A percentile compares a stretch with the other conserved stretches of the same genome.
These are phyloP conservation scores for Stichopus horrens DNA, from an alignment of 53 echinoderm and acorn worm species.

Conservation along the genomic window DNA sequence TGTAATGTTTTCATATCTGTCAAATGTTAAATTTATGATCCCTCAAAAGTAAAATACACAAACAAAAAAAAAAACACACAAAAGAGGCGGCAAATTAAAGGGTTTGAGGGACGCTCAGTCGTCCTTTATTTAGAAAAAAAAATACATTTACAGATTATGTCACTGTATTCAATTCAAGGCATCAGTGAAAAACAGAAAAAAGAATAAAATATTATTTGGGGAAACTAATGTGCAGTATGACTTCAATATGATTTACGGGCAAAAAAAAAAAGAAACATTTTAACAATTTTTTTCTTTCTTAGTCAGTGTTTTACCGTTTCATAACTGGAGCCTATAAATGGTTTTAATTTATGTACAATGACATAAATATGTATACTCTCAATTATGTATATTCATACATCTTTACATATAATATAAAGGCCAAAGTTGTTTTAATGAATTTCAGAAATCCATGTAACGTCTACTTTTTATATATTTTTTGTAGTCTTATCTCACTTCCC, in stretches of 20 bases:
- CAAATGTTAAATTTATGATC: too few species aligned
- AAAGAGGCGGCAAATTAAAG: neutral
- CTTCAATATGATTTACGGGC: neutral
- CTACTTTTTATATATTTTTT: neutral
- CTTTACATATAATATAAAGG: neutral
- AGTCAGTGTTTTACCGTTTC: neutral
- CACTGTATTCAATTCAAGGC: slow-evolving; percentile 39
- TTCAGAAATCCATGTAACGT: neutral
- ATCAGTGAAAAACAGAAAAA: slow-evolving; percentile 26
- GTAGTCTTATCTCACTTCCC: too few species aligned
- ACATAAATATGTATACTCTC: neutral
- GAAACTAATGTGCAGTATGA: neutral
- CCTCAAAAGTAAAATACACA: too few species aligned
- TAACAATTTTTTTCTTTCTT: neutral
- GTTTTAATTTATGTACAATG: neutral
- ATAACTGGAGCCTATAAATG: neutral
- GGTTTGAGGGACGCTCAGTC: neutral
- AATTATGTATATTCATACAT: neutral
- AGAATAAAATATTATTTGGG: neutral
- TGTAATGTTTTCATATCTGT: too few species aligned
- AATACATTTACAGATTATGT: slow-evolving; percentile 36
- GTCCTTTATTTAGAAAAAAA: slow-evolving; percentile 41
- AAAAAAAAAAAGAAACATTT: neutral
- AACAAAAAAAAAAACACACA: too few species aligned
- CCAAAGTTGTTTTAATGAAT: neutral